Conservation (phyloP, 2,113 vertebrate species). For the Ammodramus savannarum region DNA sequence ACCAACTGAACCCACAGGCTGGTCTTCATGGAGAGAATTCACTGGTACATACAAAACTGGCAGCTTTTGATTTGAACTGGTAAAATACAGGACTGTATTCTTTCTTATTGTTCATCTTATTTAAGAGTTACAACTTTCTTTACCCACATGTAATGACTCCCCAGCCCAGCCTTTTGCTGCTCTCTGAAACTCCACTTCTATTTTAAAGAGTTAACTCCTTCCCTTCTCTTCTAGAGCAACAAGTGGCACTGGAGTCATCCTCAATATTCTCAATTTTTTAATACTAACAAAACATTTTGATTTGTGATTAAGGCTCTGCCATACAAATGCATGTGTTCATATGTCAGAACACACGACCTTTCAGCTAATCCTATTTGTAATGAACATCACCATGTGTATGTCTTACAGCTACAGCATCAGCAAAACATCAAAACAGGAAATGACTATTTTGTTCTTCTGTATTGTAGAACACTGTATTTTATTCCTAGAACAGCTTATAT, state of each 20-base stretch:
- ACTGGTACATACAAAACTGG: neutral
- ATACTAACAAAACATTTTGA: neutral
- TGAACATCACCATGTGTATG: neutral
- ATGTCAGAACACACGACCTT: neutral
- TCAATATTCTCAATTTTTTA: neutral
- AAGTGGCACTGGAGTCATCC: neutral
- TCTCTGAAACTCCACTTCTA: neutral
- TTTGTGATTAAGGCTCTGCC: neutral
- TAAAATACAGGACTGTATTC: neutral
- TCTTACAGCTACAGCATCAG: neutral
- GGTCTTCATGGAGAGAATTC: neutral
- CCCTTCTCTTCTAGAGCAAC: neutral
- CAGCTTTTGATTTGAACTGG: neutral
- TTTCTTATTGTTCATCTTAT: neutral
- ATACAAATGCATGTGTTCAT: neutral
- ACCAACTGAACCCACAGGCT: neutral
- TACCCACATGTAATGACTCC: neutral
- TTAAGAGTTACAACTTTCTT: neutral
- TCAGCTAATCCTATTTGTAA: neutral
- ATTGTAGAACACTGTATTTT: neutral
- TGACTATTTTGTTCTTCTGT: neutral
- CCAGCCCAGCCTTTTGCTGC: neutral
- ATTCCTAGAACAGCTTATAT: neutral
- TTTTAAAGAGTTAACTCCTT: neutral
- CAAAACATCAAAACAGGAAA: neutral